phyloP scores from a whole-genome alignment of 2,888 invertebrate species.

The Agrotis puta region DNA sequence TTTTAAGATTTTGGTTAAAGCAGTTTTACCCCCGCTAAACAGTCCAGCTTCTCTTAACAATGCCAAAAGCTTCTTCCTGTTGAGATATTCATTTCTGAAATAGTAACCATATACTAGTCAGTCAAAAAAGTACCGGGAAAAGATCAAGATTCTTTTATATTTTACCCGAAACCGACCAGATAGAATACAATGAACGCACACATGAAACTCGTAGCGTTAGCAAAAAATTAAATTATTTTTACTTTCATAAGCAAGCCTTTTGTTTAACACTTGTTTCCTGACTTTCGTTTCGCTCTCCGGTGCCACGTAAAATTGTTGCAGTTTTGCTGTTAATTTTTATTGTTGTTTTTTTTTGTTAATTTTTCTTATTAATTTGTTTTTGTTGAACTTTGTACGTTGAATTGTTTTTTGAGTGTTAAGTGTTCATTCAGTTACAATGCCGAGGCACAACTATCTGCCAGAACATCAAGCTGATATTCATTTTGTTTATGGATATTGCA shows the following conservation, averaged over 20 bases:
- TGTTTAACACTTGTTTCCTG: constrained; percentile 1
- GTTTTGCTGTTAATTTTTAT: neutral
- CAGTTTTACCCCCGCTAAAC: neutral
- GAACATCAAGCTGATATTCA: too few species aligned
- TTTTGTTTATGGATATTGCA: too few species aligned
- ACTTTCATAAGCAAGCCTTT: neutral
- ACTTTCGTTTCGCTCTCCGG: neutral
- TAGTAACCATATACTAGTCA: neutral
- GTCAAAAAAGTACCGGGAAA: too few species aligned
- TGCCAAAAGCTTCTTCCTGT: neutral
- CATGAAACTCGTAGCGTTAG: constrained; percentile 15
- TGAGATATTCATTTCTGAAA: neutral
- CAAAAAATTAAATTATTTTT: constrained; percentile 13
- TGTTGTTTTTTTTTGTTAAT: too few species aligned
- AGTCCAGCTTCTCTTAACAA: neutral
- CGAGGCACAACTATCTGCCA: too few species aligned
- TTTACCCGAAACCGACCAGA: constrained; percentile 9
- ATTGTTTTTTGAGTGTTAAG: too few species aligned
- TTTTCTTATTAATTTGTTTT: too few species aligned
- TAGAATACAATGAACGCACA: constrained; percentile 17
- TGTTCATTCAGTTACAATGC: too few species aligned
- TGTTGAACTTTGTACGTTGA: too few species aligned
- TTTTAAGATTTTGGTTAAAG: neutral
- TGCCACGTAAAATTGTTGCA: neutral
- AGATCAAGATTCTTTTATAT: too few species aligned